Evolutionary conservation across 2,888 invertebrate species (phyloP).

Genomic region (Stenotaenia linearis): DNA sequence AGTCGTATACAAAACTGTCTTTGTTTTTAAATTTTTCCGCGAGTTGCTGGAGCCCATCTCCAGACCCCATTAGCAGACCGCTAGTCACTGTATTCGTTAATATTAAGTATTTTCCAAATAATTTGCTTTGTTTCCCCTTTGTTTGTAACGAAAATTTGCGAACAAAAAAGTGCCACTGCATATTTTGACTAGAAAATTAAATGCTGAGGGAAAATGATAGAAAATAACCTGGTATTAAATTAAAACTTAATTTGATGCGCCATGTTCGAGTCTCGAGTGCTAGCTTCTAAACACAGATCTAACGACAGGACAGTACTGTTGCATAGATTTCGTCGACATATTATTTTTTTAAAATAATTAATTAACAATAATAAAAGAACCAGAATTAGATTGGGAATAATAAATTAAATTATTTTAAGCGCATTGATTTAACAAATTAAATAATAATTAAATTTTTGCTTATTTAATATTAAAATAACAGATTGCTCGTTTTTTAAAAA

Average conservation of each 20-base stretch:
- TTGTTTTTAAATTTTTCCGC: background rate
- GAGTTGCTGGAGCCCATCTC: background rate
- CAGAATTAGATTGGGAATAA: too few species aligned
- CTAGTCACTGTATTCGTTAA: conserved; percentile 17
- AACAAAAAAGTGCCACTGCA: background rate
- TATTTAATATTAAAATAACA: too few species aligned
- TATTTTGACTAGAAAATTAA: background rate
- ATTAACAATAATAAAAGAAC: too few species aligned
- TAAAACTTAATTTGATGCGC: background rate
- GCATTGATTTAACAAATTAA: too few species aligned
- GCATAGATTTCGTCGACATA: too few species aligned
- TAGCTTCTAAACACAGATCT: background rate
- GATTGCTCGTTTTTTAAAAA: too few species aligned
- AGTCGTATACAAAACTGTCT: background rate
- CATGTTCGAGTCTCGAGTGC: background rate
- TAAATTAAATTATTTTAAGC: too few species aligned
- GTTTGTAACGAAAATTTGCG: background rate
- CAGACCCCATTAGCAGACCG: background rate
- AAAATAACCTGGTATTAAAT: background rate
- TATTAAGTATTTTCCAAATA: conserved; percentile 12
- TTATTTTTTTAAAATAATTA: too few species aligned
- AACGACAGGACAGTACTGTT: background rate
- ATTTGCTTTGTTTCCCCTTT: background rate
- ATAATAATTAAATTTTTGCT: too few species aligned
- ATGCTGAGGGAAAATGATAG: background rate